A percentile compares a stretch with the other conserved stretches of the same genome.
Evolutionary conservation across 2,113 vertebrate genomes (phyloP).

Genomic region (Pelecanus crispus): DNA sequence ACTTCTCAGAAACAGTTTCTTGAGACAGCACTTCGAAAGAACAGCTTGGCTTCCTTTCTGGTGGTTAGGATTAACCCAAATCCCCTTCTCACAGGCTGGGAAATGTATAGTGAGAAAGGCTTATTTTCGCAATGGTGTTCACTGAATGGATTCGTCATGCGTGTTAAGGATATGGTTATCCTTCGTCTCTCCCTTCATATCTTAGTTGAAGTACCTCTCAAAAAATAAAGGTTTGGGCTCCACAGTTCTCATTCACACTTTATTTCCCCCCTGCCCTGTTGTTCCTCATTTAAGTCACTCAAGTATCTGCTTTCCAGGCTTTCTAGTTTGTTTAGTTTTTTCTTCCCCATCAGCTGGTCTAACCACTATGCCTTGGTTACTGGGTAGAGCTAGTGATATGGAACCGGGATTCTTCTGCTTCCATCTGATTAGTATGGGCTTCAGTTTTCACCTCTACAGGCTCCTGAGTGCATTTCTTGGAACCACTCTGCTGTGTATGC

Average conservation of each 20-base stretch:
- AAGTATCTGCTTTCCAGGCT: neutral
- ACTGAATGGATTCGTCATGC: neutral
- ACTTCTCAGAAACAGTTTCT: neutral
- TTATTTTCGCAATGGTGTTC: neutral
- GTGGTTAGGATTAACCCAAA: neutral
- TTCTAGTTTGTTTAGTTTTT: neutral
- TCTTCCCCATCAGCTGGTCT: neutral
- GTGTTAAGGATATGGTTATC: neutral
- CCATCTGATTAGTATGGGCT: neutral
- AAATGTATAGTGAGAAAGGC: neutral
- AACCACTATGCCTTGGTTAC: neutral
- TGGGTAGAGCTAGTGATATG: neutral
- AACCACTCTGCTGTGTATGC: neutral
- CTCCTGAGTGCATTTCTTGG: neutral
- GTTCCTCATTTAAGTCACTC: neutral
- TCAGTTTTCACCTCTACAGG: neutral
- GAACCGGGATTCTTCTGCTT: neutral
- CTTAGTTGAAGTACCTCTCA: neutral
- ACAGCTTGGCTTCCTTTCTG: neutral
- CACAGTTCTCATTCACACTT: neutral
- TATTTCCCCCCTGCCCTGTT: neutral
- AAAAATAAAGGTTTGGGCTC: neutral
- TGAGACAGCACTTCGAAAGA: neutral
- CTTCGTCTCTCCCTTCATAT: neutral
- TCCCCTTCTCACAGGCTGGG: neutral